Percentiles rank a stretch among this genome's conserved stretches.
These are phyloP conservation scores for Drosophila ambigua DNA, from an alignment of 1,140 invertebrate genomes.

Conservation along the genomic window DNA sequence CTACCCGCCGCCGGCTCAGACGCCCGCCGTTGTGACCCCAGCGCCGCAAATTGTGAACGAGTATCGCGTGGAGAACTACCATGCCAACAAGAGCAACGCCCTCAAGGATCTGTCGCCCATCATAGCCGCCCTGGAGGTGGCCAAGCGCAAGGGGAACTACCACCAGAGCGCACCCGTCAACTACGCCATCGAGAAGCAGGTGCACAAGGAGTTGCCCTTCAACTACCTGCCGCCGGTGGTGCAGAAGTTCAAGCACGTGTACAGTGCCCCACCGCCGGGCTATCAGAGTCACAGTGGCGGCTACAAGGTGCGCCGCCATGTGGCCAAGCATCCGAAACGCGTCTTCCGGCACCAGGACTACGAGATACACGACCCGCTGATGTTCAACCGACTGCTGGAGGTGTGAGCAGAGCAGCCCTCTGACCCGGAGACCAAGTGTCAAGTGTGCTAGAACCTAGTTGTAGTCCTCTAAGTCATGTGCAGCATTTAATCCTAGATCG, in stretches of 20 bases:
- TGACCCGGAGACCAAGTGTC: not conserved
- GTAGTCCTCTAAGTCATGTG: slow-evolving; percentile 74
- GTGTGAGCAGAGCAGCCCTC: slow-evolving; percentile 24
- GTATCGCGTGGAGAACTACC: slow-evolving; percentile 70
- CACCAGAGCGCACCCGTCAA: slow-evolving; percentile 39
- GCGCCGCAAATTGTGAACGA: slow-evolving; percentile 27
- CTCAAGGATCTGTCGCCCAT: slow-evolving; percentile 76
- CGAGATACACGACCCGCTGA: slow-evolving; percentile 72
- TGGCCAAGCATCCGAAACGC: slow-evolving; percentile 19
- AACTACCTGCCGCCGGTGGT: slow-evolving; percentile 73
- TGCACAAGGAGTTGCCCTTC: slow-evolving; percentile 65
- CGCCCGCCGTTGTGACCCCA: slow-evolving; percentile 8
- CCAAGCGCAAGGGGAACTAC: slow-evolving; percentile 57
- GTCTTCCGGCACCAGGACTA: slow-evolving; percentile 67
- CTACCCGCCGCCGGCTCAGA: slow-evolving; percentile 48
- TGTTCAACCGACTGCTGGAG: slow-evolving; percentile 78
- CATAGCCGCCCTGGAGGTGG: slow-evolving; percentile 78
- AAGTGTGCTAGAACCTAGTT: slow-evolving; percentile 33
- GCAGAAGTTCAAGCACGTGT: slow-evolving; percentile 75
- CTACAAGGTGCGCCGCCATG: slow-evolving; percentile 77
- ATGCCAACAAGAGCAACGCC: slow-evolving; percentile 67
- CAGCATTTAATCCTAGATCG: slow-evolving; percentile 68
- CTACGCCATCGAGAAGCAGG: slow-evolving; percentile 76
- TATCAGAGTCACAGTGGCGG: slow-evolving; percentile 44
- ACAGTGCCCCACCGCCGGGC: slow-evolving; percentile 50